Percentiles rank a stretch among this genome's conserved stretches.
phyloP scores from a whole-genome alignment of 2,797 vertebrate species.

The Propithecus perrieri region DNA sequence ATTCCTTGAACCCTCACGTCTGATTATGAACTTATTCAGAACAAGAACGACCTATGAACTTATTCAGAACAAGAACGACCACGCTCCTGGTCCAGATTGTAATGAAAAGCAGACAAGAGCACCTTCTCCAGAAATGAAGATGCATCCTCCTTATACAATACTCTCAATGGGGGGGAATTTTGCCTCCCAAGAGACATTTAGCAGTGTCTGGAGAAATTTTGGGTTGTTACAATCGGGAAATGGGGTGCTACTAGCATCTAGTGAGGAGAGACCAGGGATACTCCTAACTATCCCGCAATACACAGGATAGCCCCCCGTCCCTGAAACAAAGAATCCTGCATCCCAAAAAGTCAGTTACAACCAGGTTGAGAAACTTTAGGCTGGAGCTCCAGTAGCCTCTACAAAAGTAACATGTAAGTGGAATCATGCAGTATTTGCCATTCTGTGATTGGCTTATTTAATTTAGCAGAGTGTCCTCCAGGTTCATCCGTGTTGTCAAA shows the following conservation, averaged over 20 bases:
- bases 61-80: background rate
- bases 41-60: background rate
- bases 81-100: background rate
- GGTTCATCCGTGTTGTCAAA: background rate
- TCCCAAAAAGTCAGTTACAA: background rate
- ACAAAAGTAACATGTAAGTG: background rate
- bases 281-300: background rate
- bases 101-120: background rate
- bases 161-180: background rate
- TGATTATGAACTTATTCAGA: background rate
- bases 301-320: background rate
- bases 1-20: background rate
- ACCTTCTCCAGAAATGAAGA: background rate
- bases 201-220: background rate
- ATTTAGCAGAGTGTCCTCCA: background rate
- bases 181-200: background rate
- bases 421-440: background rate
- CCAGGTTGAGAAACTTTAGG: background rate
- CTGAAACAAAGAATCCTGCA: background rate
- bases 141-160: accelerated
- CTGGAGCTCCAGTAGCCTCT: background rate
- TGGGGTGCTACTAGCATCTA: too few relatives aligned
- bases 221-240: background rate
- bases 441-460: background rate
- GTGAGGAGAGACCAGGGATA: background rate